A percentile compares a stretch with the other conserved stretches of the same genome.
Conservation (phyloP, 2,888 invertebrate genomes). For the Mylabris sibirica region DNA sequence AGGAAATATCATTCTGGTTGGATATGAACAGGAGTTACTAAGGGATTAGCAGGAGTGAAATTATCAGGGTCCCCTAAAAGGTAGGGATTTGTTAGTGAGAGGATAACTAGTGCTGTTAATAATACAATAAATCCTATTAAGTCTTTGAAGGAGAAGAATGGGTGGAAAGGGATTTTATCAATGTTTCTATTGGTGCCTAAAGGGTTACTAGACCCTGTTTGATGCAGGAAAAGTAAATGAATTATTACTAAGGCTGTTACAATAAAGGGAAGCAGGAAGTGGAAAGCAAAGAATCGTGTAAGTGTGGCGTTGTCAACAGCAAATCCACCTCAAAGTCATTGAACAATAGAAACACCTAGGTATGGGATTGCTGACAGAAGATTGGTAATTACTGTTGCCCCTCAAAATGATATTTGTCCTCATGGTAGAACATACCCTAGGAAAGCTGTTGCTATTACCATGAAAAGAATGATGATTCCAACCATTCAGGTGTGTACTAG, state of each 20-base stretch:
- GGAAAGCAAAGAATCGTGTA: conserved; percentile 79
- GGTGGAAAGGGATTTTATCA: conserved; percentile 75
- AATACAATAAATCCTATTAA: conserved; percentile 68
- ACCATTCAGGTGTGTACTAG: conserved; percentile 69
- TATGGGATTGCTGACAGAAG: conserved; percentile 76
- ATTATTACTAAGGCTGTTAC: conserved; percentile 68
- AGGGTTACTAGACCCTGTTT: conserved; percentile 74
- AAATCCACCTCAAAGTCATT: conserved; percentile 81
- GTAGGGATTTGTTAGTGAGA: conserved; percentile 67
- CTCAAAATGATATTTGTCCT: conserved; percentile 85
- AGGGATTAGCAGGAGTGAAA: conserved; percentile 73
- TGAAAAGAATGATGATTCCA: conserved; percentile 72
- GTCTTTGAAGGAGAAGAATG: conserved; percentile 73
- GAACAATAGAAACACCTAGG: conserved; percentile 69
- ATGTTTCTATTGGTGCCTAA: conserved; percentile 70
- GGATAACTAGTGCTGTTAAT: conserved; percentile 64
- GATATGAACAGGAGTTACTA: conserved; percentile 77
- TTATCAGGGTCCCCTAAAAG: conserved; percentile 76
- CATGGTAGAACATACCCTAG: conserved; percentile 81
- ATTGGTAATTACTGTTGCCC: conserved; percentile 67
- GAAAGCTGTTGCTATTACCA: conserved; percentile 77
- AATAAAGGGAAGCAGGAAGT: conserved; percentile 77
- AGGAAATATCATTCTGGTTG: conserved; percentile 87
- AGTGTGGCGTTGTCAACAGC: conserved; percentile 76
- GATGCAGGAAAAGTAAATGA: conserved; percentile 72